These are phyloP conservation scores for Sciurus carolinensis DNA, from an alignment of 2,797 vertebrate species.

Conservation along the genomic window DNA sequence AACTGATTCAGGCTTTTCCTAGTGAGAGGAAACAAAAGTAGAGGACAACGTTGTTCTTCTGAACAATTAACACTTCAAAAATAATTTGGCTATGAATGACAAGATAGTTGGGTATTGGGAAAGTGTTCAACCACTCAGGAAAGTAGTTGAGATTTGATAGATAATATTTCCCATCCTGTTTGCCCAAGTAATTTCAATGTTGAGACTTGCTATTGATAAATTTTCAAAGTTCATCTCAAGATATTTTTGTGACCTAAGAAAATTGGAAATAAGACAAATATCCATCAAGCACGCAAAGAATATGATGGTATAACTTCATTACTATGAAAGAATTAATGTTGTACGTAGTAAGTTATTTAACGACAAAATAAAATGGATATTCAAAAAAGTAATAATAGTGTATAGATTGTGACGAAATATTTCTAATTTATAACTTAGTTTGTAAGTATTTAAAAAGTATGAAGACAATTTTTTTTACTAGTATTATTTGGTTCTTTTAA, in stretches of 20 bases:
- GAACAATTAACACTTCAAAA: too few relatives aligned
- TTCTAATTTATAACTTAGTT: background rate
- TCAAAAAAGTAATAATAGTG: background rate
- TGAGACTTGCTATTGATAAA: background rate
- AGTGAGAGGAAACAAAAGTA: background rate
- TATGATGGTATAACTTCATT: background rate
- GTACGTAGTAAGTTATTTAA: background rate
- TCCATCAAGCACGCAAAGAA: background rate
- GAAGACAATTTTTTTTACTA: background rate
- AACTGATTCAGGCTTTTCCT: background rate
- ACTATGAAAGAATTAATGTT: too few relatives aligned
- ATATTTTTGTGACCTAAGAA: background rate
- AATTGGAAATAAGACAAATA: background rate
- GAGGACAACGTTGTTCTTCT: background rate
- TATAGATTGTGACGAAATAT: background rate
- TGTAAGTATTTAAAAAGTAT: background rate
- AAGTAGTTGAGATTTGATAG: too few relatives aligned
- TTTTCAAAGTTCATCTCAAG: background rate
- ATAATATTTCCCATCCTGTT: too few relatives aligned
- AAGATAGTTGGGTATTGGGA: too few relatives aligned
- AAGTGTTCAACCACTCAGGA: too few relatives aligned
- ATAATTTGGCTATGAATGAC: too few relatives aligned
- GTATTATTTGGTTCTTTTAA: too few relatives aligned
- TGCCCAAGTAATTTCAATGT: background rate
- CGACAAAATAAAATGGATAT: background rate